Percentiles rank a stretch among this genome's conserved stretches.
phyloP scores from a whole-genome alignment of 2,113 vertebrate species.

The Athene cunicularia region DNA sequence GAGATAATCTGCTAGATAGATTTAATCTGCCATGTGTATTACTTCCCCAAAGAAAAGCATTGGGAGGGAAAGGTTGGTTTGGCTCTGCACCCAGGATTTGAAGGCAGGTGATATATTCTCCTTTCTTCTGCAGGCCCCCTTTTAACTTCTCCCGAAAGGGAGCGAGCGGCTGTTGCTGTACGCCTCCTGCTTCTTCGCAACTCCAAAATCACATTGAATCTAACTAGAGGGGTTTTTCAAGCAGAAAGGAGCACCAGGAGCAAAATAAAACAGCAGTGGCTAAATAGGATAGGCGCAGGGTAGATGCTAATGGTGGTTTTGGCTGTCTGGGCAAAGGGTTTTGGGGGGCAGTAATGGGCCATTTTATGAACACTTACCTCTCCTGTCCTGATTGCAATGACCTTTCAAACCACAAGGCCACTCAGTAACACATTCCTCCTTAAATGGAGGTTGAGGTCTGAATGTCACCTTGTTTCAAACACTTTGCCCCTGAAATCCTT shows the following conservation, averaged over 20 bases:
- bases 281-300: background rate
- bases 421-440: background rate
- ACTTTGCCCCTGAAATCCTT: background rate
- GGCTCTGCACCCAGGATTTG: background rate
- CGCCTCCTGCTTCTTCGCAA: background rate
- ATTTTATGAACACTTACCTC: background rate
- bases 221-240: background rate
- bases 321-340: background rate
- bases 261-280: background rate
- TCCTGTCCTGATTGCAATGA: background rate
- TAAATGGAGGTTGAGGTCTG: background rate
- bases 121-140: background rate
- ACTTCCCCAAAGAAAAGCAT: background rate
- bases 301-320: background rate
- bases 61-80: background rate
- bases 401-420: background rate
- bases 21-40: slow-evolving; percentile 33
- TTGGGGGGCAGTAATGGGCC: background rate
- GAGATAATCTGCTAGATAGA: slow-evolving; percentile 38
- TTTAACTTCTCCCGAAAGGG: background rate
- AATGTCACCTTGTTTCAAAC: background rate
- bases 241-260: background rate
- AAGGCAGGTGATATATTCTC: background rate
- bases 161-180: background rate
- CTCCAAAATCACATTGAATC: background rate